Conservation (phyloP, 2,797 vertebrate species). For the Lacerta bilineata region DNA sequence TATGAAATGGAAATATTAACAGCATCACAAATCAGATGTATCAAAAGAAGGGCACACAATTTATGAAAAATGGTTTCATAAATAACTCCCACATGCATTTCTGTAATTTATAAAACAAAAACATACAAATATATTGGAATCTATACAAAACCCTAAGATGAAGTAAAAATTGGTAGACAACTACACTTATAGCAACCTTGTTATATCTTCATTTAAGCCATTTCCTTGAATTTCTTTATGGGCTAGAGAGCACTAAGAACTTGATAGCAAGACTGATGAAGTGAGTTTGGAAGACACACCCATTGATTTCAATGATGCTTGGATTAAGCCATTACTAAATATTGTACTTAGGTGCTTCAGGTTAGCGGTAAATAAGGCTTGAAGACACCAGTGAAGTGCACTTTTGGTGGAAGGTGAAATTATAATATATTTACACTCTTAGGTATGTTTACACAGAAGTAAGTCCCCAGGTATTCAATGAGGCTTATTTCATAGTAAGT, state of each 20-base stretch:
- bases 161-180: slow-evolving; percentile 32
- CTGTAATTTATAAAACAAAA: slow-evolving; percentile 36
- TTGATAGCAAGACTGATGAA: slow-evolving; percentile 49
- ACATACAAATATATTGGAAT: slow-evolving; percentile 31
- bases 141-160: slow-evolving; percentile 37
- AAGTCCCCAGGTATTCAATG: neutral
- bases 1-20: neutral
- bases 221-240: slow-evolving; percentile 13
- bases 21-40: neutral
- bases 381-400: slow-evolving; percentile 43
- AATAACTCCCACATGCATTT: slow-evolving; percentile 32
- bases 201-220: slow-evolving; percentile 23
- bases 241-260: slow-evolving; percentile 34
- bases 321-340: slow-evolving; percentile 40
- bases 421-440: neutral
- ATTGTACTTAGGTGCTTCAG: slow-evolving; percentile 24
- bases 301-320: neutral
- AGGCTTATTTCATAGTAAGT: neutral
- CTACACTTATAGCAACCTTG: neutral
- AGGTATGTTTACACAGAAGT: slow-evolving; percentile 14
- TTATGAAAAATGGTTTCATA: slow-evolving; percentile 41
- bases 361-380: slow-evolving; percentile 52
- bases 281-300: slow-evolving; percentile 40
- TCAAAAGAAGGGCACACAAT: neutral
- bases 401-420: slow-evolving; percentile 42